A percentile compares a stretch with the other conserved stretches of the same genome.
These are phyloP conservation scores for Ceyx erithaca DNA, from an alignment of 2,797 vertebrate species.

Conservation along the genomic window DNA sequence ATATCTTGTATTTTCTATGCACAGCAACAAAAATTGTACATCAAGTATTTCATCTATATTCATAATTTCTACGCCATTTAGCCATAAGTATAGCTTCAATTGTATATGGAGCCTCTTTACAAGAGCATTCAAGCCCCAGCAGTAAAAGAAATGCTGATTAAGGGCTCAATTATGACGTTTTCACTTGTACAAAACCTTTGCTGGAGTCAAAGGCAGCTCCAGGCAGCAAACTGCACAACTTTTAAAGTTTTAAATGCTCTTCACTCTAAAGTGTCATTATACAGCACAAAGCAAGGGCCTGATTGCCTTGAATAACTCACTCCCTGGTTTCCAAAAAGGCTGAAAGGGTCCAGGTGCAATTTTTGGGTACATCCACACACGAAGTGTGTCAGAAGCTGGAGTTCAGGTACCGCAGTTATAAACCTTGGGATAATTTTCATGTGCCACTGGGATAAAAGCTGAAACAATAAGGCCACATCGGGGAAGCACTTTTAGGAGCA, in stretches of 20 bases:
- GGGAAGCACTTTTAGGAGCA: neutral
- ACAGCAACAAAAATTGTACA: neutral
- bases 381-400: neutral
- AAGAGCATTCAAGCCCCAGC: constrained; percentile 31
- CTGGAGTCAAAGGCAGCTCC: constrained; percentile 36
- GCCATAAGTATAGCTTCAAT: constrained; percentile 45
- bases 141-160: constrained; percentile 66
- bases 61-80: constrained; percentile 60
- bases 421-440: neutral
- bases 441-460: neutral
- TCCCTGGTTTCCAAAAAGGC: neutral
- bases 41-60: constrained; percentile 55
- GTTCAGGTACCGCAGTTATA: neutral
- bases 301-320: neutral
- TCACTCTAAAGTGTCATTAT: neutral
- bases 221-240: neutral
- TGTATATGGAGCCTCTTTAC: constrained; percentile 40
- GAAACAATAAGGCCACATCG: neutral
- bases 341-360: neutral
- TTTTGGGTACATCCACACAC: neutral
- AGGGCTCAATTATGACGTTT: constrained; percentile 40
- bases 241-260: constrained; percentile 1
- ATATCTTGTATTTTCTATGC: neutral
- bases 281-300: neutral
- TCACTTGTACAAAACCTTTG: neutral